These are phyloP conservation scores for Sanderia malayensis DNA, from an alignment of 30 jellyfish, hydroid and myxozoan species.

Conservation along the genomic window DNA sequence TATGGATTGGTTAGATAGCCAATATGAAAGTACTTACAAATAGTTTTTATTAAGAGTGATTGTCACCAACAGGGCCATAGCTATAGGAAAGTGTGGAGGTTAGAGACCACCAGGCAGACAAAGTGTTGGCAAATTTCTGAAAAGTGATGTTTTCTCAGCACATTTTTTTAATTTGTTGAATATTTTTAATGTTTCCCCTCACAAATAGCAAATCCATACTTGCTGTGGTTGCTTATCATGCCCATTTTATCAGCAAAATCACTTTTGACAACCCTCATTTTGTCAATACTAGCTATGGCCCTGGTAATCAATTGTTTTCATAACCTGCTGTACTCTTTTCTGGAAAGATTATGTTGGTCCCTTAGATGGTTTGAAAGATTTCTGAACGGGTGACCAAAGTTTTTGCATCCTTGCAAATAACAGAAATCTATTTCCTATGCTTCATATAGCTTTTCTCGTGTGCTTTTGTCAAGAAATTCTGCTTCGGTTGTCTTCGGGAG, in stretches of 20 bases:
- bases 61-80: neutral
- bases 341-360: neutral
- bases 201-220: too few relatives aligned
- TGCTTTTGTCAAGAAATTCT: neutral
- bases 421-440: neutral
- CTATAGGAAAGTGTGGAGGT: neutral
- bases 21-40: neutral
- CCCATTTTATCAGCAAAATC: too few relatives aligned
- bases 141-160: neutral
- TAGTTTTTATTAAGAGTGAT: too few relatives aligned
- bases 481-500: neutral
- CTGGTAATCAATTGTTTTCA: neutral
- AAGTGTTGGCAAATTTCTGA: neutral
- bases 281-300: too few relatives aligned
- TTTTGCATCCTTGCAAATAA: neutral
- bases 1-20: neutral
- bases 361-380: slow-evolving; percentile 3
- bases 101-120: neutral
- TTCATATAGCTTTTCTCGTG: slow-evolving; percentile 1
- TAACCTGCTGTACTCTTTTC: neutral
- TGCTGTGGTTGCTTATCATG: too few relatives aligned
- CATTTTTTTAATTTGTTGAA: too few relatives aligned
- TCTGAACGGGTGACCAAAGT: slow-evolving; percentile 4
- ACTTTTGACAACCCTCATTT: too few relatives aligned
- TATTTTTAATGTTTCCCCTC: too few relatives aligned